Conservation (phyloP, 2,113 vertebrate species). For the Amphilophus citrinellus region DNA sequence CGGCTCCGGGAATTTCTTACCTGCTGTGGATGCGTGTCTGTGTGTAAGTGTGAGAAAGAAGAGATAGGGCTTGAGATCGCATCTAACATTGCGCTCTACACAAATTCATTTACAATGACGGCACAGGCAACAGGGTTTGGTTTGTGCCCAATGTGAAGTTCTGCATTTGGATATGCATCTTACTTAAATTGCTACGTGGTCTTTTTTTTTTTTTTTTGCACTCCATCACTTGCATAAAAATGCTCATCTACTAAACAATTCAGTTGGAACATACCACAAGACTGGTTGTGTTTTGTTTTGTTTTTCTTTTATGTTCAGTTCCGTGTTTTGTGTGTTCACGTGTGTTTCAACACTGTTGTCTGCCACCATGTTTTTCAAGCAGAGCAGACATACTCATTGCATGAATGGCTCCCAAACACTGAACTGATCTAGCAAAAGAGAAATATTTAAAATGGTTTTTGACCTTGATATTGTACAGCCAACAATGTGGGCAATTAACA, state of each 20-base stretch:
- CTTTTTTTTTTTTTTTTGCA: background rate
- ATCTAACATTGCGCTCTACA: background rate
- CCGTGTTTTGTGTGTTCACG: background rate
- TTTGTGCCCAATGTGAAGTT: background rate
- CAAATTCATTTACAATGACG: background rate
- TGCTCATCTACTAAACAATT: background rate
- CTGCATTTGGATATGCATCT: background rate
- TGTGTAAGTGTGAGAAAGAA: conserved; percentile 18
- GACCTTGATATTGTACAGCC: background rate
- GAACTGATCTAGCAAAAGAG: background rate
- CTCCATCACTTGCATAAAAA: background rate
- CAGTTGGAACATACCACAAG: background rate
- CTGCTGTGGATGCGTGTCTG: conserved; percentile 65
- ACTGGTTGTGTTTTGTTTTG: background rate
- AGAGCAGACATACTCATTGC: background rate
- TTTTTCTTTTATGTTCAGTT: background rate
- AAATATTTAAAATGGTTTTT: background rate
- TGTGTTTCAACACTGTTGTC: background rate
- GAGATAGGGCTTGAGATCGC: background rate
- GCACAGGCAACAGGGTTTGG: background rate
- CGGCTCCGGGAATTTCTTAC: conserved; percentile 88
- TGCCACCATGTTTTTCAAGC: background rate
- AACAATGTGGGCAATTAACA: background rate
- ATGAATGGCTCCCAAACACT: background rate
- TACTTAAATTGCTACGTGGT: background rate